Evolutionary conservation across 2,113 vertebrate genomes (phyloP).

Genomic region (Piaya cayana): DNA sequence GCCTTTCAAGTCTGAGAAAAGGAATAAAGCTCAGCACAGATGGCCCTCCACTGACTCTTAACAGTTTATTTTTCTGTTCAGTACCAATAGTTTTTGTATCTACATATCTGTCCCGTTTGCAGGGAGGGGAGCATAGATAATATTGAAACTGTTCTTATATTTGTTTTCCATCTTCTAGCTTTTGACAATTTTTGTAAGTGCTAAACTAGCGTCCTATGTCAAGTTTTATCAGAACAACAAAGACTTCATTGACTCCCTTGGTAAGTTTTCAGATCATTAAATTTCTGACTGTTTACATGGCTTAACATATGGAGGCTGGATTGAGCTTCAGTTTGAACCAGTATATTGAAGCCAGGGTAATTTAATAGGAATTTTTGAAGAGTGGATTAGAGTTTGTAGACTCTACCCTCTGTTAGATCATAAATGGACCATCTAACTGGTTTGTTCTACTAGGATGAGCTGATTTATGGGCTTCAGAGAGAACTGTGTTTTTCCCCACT

Average conservation of each 20-base stretch:
- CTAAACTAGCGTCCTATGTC: conserved; percentile 91
- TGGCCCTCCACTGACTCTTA: not conserved
- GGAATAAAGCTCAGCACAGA: not conserved
- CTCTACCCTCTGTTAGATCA: not conserved
- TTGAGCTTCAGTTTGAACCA: not conserved
- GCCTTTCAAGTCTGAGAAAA: not conserved
- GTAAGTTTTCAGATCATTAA: conserved; percentile 78
- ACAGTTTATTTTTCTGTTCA: not conserved
- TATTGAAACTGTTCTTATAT: conserved; percentile 1
- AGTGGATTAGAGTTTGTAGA: not conserved
- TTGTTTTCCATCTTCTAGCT: conserved; percentile 80
- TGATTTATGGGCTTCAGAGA: not conserved
- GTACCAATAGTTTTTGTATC: not conserved
- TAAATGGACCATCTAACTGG: not conserved
- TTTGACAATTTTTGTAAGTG: conserved; percentile 98
- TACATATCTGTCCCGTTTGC: not conserved
- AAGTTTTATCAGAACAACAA: conserved; percentile 99
- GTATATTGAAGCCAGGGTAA: not conserved
- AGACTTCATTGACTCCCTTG: conserved; percentile 98
- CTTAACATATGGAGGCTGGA: not conserved
- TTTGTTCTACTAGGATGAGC: not conserved
- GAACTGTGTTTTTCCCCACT: not conserved
- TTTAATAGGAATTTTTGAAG: not conserved
- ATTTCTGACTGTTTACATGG: not conserved
- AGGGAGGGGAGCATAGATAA: not conserved